A percentile compares a stretch with the other conserved stretches of the same genome.
Conservation (phyloP, 1,140 invertebrate genomes). For the Aricia agestis region DNA sequence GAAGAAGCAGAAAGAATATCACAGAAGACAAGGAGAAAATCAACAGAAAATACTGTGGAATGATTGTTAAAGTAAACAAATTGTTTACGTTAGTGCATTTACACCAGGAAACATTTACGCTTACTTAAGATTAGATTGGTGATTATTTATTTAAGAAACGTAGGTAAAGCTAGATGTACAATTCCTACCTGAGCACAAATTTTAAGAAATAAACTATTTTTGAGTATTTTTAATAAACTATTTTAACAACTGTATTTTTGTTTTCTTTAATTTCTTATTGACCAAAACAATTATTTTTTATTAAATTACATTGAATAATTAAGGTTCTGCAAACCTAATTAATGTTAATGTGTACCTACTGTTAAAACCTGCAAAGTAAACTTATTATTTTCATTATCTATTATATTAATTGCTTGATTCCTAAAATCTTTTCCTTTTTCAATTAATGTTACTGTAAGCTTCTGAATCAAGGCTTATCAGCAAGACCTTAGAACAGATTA, state of each 20-base stretch:
- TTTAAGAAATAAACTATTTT: neutral
- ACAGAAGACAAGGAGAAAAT: constrained; percentile 37
- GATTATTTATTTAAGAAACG: neutral
- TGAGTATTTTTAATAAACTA: neutral
- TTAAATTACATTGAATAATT: too few relatives aligned
- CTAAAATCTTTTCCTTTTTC: too few relatives aligned
- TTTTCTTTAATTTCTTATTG: too few relatives aligned
- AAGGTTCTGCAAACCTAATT: too few relatives aligned
- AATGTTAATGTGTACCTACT: too few relatives aligned
- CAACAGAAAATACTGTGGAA: neutral
- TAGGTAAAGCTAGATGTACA: neutral
- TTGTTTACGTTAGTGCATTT: neutral
- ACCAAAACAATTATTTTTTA: too few relatives aligned
- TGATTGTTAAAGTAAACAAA: neutral
- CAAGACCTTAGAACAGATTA: too few relatives aligned
- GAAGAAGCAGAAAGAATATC: constrained; percentile 82
- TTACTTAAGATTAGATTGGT: neutral
- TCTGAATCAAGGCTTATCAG: too few relatives aligned
- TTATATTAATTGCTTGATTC: too few relatives aligned
- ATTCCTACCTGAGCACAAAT: neutral
- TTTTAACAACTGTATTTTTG: neutral
- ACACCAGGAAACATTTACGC: neutral
- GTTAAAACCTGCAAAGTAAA: too few relatives aligned
- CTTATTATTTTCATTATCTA: too few relatives aligned
- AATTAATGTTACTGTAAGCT: too few relatives aligned